Evolutionary conservation across 2,113 vertebrate genomes (phyloP).

Genomic region (Marcusenius ussheri): DNA sequence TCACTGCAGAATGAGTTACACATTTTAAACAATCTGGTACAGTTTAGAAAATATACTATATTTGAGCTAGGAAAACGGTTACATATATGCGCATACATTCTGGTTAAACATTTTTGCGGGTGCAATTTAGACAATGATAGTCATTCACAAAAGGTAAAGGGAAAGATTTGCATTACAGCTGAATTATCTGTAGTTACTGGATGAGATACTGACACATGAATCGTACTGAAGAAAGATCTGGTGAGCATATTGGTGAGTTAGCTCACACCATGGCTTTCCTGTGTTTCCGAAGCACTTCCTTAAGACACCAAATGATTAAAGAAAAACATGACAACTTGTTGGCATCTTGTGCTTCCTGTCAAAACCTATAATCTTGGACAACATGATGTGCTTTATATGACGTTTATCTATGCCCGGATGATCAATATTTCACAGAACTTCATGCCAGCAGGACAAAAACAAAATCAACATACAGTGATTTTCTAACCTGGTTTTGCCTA

Average conservation of each 20-base stretch:
- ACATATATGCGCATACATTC: background rate
- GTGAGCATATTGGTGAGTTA: background rate
- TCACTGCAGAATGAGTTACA: background rate
- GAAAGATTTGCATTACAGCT: background rate
- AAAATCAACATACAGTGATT: background rate
- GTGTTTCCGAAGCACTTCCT: background rate
- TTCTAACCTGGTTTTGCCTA: background rate
- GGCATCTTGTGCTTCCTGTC: background rate
- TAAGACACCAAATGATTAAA: background rate
- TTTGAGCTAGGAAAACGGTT: background rate
- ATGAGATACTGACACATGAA: background rate
- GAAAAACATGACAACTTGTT: background rate
- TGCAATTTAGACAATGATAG: background rate
- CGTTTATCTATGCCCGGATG: background rate
- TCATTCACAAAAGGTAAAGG: background rate
- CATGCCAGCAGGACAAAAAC: background rate
- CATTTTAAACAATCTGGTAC: background rate
- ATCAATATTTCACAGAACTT: background rate
- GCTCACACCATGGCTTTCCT: background rate
- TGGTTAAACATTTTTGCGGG: background rate
- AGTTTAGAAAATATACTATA: background rate
- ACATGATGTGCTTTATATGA: background rate
- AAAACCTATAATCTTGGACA: background rate
- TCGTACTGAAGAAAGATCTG: background rate
- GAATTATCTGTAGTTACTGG: background rate